These are phyloP conservation scores for Lasioglossum villosulum DNA, from an alignment of 2,888 invertebrate genomes.

Conservation along the genomic window DNA sequence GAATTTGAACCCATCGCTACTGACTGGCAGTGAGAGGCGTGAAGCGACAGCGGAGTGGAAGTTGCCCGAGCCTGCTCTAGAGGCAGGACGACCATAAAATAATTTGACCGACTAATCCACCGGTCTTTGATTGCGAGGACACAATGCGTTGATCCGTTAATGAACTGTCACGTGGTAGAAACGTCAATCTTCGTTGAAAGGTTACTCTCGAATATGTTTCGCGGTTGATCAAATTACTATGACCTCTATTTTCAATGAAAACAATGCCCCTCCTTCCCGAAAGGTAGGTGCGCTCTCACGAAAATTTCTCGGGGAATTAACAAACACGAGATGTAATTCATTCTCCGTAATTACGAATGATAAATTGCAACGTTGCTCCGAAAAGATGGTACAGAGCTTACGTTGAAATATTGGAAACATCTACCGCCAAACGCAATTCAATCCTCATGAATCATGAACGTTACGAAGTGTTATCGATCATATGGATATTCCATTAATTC, in stretches of 20 bases:
- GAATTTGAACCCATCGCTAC: no score
- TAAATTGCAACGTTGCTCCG: not conserved
- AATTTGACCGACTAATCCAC: not conserved
- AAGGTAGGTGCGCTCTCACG: not conserved
- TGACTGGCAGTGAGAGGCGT: no score
- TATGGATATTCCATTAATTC: not conserved
- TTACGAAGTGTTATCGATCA: not conserved
- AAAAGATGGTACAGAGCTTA: not conserved
- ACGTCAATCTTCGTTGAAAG: conserved; percentile 44
- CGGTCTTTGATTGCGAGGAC: not conserved
- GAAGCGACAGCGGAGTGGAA: no score
- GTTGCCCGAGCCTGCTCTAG: not conserved
- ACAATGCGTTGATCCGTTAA: conserved; percentile 57
- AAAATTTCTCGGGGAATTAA: not conserved
- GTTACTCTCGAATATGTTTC: conserved; percentile 16
- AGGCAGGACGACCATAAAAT: not conserved
- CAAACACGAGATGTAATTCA: not conserved
- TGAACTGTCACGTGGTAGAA: conserved; percentile 56
- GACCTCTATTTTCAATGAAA: not conserved
- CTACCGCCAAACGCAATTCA: not conserved
- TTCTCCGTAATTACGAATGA: not conserved
- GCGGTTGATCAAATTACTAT: conserved; percentile 8
- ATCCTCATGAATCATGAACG: not conserved
- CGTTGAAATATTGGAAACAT: not conserved
- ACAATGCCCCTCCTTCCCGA: not conserved